Evolutionary conservation across 2,113 vertebrate species (phyloP).

Genomic region (Nesogale talazaci): DNA sequence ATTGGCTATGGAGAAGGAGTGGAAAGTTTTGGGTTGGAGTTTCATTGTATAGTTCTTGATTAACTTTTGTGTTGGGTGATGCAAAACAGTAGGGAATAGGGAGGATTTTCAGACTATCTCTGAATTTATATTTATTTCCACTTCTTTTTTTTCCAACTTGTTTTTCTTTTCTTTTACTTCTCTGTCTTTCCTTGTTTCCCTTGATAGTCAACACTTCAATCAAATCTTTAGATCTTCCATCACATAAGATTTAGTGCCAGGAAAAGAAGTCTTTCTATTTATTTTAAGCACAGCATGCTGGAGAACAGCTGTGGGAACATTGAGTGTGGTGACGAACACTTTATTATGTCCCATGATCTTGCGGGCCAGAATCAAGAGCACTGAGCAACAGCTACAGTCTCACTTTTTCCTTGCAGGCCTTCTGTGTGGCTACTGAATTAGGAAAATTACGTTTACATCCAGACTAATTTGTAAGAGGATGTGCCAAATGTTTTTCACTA

Average conservation of each 20-base stretch:
- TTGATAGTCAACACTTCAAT: background rate
- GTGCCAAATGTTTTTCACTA: background rate
- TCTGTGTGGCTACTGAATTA: background rate
- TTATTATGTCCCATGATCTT: background rate
- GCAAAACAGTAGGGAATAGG: background rate
- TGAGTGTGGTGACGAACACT: background rate
- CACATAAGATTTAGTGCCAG: background rate
- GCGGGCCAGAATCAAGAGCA: background rate
- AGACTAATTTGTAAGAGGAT: background rate
- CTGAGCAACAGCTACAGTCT: background rate
- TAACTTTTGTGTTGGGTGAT: too few species aligned
- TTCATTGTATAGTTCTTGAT: background rate
- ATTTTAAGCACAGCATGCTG: background rate
- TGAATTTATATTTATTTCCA: background rate
- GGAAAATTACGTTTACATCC: background rate
- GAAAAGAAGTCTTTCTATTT: background rate
- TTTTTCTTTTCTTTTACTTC: background rate
- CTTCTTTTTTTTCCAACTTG: background rate
- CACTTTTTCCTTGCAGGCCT: background rate
- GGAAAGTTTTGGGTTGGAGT: background rate
- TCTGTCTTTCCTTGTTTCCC: background rate
- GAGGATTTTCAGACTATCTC: background rate
- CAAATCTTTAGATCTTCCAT: background rate
- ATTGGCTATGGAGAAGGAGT: background rate
- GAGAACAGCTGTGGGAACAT: background rate